Evolutionary conservation across 1,140 invertebrate species (phyloP), one percentile per base, ranked within the genome.

Genomic region (Galendromus occidentalis): DNA sequence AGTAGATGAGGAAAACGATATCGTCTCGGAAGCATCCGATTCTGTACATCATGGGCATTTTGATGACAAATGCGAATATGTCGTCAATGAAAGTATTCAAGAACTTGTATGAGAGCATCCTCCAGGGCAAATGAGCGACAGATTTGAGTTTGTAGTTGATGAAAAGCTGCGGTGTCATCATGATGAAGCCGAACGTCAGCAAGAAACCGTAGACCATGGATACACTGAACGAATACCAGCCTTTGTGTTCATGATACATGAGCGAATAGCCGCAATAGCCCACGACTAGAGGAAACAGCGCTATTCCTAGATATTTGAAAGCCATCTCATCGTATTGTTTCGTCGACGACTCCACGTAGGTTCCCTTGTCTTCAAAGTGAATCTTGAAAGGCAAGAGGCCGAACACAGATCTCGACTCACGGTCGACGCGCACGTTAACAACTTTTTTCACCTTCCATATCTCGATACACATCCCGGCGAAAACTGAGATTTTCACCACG

Each of bases 1-100:
- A 80, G 80, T 91, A 98, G 72, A 98, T 92, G 73, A 96, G 90
- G 81, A 98, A 98, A 30, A 98, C 86, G 70, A 98, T 91, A 79
- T 98, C 89, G 80, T 98, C 93, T 75, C 94, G 83, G 77, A 98
- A 93, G 78, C 94, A 98, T 17, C 94, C 93, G 63, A 83, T 74
- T 63, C 82, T 72, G 74, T 98, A 98, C 81, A 98, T 86, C 0
- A 89, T 97, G 42, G 95, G 95, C 94, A 98, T 98, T 79, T 95
- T 95, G 68, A 98, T 98, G 66, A 98, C 91, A 82, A 98, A 98
- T 66, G 95, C 95, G 81, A 98, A 98, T 70, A 98, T 92, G 77
- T 98, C 95, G 79, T 98, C 95, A 72, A 98, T 98, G 74, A 98
- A 98, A 1, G 95, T 98, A 75, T 98, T 98, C n/a, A 98, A 82